Evolutionary conservation across 2,888 invertebrate species (phyloP).

Genomic region (Phengaris arion): DNA sequence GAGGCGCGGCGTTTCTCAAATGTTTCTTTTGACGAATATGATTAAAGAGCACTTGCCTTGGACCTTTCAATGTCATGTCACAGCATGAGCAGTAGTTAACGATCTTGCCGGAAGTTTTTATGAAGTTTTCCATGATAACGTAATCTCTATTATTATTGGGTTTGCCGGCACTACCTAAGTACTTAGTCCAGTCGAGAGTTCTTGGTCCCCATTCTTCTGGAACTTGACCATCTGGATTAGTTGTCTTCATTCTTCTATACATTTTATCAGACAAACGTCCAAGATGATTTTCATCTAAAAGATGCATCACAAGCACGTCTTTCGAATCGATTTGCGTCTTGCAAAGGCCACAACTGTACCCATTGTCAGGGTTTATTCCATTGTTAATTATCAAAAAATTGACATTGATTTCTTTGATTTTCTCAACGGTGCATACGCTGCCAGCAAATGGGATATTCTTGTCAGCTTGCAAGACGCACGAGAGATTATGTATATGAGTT

Average conservation of each 20-base stretch:
- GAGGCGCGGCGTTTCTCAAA: conserved; percentile 67
- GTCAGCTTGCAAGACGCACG: conserved; percentile 64
- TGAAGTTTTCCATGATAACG: conserved; percentile 71
- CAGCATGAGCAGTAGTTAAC: conserved; percentile 70
- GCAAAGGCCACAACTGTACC: conserved; percentile 57
- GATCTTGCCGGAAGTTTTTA: conserved; percentile 68
- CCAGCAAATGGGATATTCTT: conserved; percentile 58
- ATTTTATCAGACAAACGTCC: conserved; percentile 65
- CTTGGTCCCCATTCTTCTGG: conserved; percentile 74
- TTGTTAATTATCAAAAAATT: conserved; percentile 59
- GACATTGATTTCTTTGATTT: conserved; percentile 63
- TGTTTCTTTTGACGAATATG: conserved; percentile 75
- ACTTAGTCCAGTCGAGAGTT: conserved; percentile 70
- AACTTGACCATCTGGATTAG: conserved; percentile 57
- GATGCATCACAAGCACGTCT: conserved; percentile 60
- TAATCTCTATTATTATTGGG: conserved; percentile 64
- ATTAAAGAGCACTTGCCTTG: conserved; percentile 69
- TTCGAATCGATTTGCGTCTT: conserved; percentile 52
- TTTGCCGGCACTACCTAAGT: conserved; percentile 67
- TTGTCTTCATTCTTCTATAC: conserved; percentile 57
- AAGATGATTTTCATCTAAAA: conserved; percentile 68
- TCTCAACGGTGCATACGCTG: conserved; percentile 55
- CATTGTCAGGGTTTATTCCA: conserved; percentile 51
- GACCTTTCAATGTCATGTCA: conserved; percentile 71
- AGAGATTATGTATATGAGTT: conserved; percentile 65